Percentiles rank a stretch among this genome's conserved stretches.
phyloP scores from a whole-genome alignment of 2,888 invertebrate species.

The Melinaea menophilus region DNA sequence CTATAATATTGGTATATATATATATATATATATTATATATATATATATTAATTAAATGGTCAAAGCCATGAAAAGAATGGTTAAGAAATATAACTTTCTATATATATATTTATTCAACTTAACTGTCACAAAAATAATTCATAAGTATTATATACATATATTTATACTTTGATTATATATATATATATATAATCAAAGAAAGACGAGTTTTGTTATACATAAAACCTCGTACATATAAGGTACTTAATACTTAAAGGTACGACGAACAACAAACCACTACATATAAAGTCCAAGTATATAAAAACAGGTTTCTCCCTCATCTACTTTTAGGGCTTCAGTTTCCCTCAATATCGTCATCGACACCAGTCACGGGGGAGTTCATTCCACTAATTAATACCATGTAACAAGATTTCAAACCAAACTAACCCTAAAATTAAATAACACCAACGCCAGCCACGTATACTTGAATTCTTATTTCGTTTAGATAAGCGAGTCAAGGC shows the following conservation, averaged over 20 bases:
- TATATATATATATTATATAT: too few relatives aligned
- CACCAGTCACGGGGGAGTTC: slow-evolving; percentile 48
- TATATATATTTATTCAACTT: too few relatives aligned
- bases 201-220: too few relatives aligned
- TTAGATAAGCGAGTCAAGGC: slow-evolving; percentile 55
- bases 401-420: slow-evolving; percentile 1
- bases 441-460: slow-evolving; percentile 31
- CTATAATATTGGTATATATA: too few relatives aligned
- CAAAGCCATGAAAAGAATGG: too few relatives aligned
- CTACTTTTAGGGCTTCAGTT: slow-evolving; percentile 68
- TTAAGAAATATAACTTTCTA: too few relatives aligned
- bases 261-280: slow-evolving; percentile 10
- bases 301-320: slow-evolving; percentile 67
- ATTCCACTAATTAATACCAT: slow-evolving; percentile 41
- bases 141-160: too few relatives aligned
- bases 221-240: too few relatives aligned
- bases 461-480: slow-evolving; percentile 48
- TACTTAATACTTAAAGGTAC: background rate
- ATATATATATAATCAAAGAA: too few relatives aligned
- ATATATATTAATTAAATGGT: too few relatives aligned
- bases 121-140: too few relatives aligned
- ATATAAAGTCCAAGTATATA: slow-evolving; percentile 21
- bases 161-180: too few relatives aligned
- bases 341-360: slow-evolving; percentile 71
- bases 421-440: slow-evolving; percentile 12